Conservation (phyloP, 2,797 vertebrate species). For the Dipus sagitta region DNA sequence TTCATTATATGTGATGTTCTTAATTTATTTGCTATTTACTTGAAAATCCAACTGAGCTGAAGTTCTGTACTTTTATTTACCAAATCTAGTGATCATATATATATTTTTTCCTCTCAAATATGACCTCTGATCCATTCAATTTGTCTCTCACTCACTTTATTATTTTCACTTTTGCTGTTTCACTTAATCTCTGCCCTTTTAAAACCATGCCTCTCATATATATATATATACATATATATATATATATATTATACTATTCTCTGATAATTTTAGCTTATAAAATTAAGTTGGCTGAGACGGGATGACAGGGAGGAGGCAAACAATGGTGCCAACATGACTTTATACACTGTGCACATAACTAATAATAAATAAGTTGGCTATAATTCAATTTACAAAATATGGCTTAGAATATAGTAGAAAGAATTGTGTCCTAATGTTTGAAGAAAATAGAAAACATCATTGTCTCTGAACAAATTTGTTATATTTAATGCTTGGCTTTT, state of each 20-base stretch:
- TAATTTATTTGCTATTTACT: neutral
- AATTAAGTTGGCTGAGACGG: neutral
- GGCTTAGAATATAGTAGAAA: slow-evolving; percentile 1
- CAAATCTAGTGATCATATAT: neutral
- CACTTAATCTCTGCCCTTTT: neutral
- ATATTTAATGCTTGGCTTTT: slow-evolving; percentile 66
- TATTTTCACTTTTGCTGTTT: neutral
- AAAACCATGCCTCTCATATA: too few relatives aligned
- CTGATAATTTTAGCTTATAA: slow-evolving; percentile 9
- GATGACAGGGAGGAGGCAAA: too few relatives aligned
- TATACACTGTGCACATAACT: too few relatives aligned
- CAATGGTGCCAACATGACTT: too few relatives aligned
- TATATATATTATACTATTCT: neutral
- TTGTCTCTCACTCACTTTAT: neutral
- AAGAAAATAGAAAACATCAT: neutral
- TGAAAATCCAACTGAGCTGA: neutral
- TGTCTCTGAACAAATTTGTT: neutral
- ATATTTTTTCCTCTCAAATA: neutral
- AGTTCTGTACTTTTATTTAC: neutral
- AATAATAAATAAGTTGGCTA: neutral
- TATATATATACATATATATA: neutral
- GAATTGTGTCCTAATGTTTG: neutral
- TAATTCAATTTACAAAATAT: neutral
- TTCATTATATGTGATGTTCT: neutral
- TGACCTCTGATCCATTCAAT: neutral